Percentiles rank a stretch among this genome's conserved stretches.
phyloP scores from a whole-genome alignment of 2,888 invertebrate genomes.

The Myopa testacea region DNA sequence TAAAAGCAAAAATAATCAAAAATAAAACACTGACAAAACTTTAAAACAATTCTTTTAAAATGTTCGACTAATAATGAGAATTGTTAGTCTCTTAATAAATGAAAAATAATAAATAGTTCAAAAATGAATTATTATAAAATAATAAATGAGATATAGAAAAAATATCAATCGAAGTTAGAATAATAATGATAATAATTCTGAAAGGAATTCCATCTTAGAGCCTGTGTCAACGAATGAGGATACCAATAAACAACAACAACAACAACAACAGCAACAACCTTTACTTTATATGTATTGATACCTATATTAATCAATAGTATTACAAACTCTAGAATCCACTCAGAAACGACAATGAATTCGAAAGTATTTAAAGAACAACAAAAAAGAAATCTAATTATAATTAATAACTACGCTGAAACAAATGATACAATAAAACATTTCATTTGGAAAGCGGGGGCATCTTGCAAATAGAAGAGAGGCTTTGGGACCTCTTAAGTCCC shows the following conservation, averaged over 20 bases:
- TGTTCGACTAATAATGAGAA: no score
- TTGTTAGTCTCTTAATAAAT: no score
- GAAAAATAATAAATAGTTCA: no score
- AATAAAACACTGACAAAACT: no score
- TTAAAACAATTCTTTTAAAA: no score
- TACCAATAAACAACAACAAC: constrained; percentile 9
- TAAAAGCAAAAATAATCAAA: no score
- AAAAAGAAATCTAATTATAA: background rate
- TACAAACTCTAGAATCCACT: background rate
- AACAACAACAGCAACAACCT: constrained; percentile 7
- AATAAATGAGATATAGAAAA: no score
- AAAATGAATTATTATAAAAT: no score
- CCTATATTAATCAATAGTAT: no score
- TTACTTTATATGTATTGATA: background rate
- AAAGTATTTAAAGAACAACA: background rate
- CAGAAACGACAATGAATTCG: background rate
- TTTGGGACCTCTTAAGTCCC: no score
- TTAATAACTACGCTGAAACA: background rate
- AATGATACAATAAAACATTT: background rate
- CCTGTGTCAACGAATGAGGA: constrained; percentile 3
- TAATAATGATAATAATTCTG: background rate
- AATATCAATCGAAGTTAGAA: background rate
- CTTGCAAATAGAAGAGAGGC: no score
- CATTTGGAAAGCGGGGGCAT: no score
- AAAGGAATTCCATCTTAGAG: background rate